Percentiles rank a stretch among this genome's conserved stretches.
phyloP scores from a whole-genome alignment of 1,140 invertebrate genomes.

The Neoseiulus cucumeris region DNA sequence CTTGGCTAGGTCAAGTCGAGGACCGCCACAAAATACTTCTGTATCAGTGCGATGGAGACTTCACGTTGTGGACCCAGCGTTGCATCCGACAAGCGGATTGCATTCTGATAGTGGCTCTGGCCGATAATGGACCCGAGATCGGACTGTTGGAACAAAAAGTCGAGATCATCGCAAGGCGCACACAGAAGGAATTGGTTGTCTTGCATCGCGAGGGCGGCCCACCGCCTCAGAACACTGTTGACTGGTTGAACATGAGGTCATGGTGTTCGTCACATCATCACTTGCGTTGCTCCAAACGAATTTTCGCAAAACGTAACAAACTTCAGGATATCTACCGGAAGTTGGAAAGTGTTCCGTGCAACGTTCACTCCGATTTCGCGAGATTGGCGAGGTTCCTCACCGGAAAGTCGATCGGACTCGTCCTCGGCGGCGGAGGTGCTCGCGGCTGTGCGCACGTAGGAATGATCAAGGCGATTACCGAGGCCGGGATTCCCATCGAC shows the following conservation, averaged over 20 bases:
- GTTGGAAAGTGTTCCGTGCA: constrained; percentile 44
- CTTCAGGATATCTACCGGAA: constrained; percentile 40
- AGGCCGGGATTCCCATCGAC: constrained; percentile 89
- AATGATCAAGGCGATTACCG: constrained; percentile 35
- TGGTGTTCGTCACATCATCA: constrained; percentile 98
- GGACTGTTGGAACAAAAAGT: constrained; percentile 86
- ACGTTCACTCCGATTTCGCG: constrained; percentile 84
- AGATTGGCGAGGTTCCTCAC: constrained; percentile 87
- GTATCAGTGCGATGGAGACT: constrained; percentile 81
- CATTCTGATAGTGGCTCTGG: constrained; percentile 80
- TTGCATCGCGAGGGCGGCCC: constrained; percentile 65
- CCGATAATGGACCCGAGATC: constrained; percentile 58
- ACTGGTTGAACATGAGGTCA: constrained; percentile 84
- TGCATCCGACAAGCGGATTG: constrained; percentile 96
- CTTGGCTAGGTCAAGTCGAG: constrained; percentile 94
- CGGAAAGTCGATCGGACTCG: constrained; percentile 68
- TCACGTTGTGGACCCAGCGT: constrained; percentile 85
- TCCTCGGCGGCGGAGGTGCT: constrained; percentile 89
- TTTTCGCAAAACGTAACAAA: constrained; percentile 47
- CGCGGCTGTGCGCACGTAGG: constrained; percentile 35
- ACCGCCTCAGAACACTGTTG: constrained; percentile 69
- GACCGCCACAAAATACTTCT: constrained; percentile 82
- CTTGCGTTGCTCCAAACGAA: constrained; percentile 78
- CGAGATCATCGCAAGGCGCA: constrained; percentile 74
- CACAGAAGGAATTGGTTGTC: constrained; percentile 88